These are phyloP conservation scores for Hydrochoerus hydrochaeris DNA, from an alignment of 2,113 vertebrate genomes.

Conservation along the genomic window DNA sequence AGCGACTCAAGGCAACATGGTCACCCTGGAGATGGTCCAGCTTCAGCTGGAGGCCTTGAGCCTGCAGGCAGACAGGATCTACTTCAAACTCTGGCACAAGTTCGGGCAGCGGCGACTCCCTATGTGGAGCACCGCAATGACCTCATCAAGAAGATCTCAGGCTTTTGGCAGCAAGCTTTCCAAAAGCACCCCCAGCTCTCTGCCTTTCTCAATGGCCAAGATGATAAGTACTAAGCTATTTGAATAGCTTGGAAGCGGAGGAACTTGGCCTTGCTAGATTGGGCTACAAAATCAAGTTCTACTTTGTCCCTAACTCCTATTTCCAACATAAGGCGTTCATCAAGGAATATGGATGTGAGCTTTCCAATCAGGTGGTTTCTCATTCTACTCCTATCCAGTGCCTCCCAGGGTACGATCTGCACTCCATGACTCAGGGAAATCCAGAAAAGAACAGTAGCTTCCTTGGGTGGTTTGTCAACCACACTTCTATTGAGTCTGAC, in stretches of 20 bases:
- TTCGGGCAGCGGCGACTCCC: slow-evolving; percentile 89
- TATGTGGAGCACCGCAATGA: slow-evolving; percentile 91
- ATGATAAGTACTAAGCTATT: slow-evolving; percentile 92
- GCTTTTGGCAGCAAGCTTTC: slow-evolving; percentile 94
- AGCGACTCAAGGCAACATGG: slow-evolving; percentile 88
- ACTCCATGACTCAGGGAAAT: slow-evolving; percentile 64
- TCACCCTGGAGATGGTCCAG: slow-evolving; percentile 91
- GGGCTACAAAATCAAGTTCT: slow-evolving; percentile 93
- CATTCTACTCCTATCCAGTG: slow-evolving; percentile 82
- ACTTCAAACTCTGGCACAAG: slow-evolving; percentile 90
- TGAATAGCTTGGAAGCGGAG: slow-evolving; percentile 93
- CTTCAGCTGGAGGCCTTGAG: slow-evolving; percentile 92
- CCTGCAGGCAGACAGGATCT: slow-evolving; percentile 90
- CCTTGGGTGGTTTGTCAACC: slow-evolving; percentile 84
- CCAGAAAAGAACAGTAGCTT: slow-evolving; percentile 76
- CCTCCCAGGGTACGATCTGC: slow-evolving; percentile 80
- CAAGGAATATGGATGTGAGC: slow-evolving; percentile 91
- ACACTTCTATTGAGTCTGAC: slow-evolving; percentile 84
- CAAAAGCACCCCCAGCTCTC: slow-evolving; percentile 94
- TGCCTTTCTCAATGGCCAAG: slow-evolving; percentile 91
- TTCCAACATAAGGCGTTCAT: slow-evolving; percentile 94
- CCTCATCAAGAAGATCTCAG: slow-evolving; percentile 91
- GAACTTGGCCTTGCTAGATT: slow-evolving; percentile 91
- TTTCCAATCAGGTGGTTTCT: slow-evolving; percentile 81
- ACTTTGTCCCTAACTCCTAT: slow-evolving; percentile 91